A percentile compares a stretch with the other conserved stretches of the same genome.
phyloP scores from a whole-genome alignment of 2,113 vertebrate genomes.

The Phrynocephalus versicolor region DNA sequence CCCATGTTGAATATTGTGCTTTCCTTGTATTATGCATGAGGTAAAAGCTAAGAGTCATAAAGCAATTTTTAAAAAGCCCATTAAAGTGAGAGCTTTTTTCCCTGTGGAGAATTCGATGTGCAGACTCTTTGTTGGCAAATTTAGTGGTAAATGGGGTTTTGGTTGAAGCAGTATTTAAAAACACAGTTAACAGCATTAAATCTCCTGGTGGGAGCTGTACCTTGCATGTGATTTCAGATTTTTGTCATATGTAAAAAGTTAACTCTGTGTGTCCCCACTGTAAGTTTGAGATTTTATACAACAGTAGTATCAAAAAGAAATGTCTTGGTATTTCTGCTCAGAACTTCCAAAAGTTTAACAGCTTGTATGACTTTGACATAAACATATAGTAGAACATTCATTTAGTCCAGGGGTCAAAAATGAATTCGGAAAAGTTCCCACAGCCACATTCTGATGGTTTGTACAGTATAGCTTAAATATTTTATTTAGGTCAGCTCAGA shows the following conservation, averaged over 20 bases:
- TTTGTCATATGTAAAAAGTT: background rate
- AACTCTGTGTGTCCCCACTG: background rate
- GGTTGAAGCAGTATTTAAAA: constrained; percentile 30
- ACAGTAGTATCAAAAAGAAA: background rate
- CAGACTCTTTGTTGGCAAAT: constrained; percentile 19
- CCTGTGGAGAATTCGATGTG: constrained; percentile 23
- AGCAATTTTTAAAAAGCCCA: constrained; percentile 17
- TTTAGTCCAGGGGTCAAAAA: too few relatives aligned
- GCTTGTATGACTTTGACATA: background rate
- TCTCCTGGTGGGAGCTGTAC: constrained; percentile 7
- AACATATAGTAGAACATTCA: too few relatives aligned
- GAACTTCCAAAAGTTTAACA: background rate
- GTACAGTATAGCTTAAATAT: too few relatives aligned
- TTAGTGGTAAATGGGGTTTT: constrained; percentile 29
- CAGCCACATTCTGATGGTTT: too few relatives aligned
- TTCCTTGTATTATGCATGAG: constrained; percentile 41
- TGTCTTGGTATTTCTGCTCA: background rate
- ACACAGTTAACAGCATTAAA: constrained; percentile 9
- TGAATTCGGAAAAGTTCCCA: too few relatives aligned
- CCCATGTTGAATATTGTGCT: background rate
- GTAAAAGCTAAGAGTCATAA: constrained; percentile 25
- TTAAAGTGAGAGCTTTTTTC: constrained; percentile 26
- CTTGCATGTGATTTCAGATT: background rate
- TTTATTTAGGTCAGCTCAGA: too few relatives aligned
- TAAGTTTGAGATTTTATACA: background rate